These are phyloP conservation scores for Crenuchus spilurus DNA, from an alignment of 2,797 vertebrate genomes.

Conservation along the genomic window DNA sequence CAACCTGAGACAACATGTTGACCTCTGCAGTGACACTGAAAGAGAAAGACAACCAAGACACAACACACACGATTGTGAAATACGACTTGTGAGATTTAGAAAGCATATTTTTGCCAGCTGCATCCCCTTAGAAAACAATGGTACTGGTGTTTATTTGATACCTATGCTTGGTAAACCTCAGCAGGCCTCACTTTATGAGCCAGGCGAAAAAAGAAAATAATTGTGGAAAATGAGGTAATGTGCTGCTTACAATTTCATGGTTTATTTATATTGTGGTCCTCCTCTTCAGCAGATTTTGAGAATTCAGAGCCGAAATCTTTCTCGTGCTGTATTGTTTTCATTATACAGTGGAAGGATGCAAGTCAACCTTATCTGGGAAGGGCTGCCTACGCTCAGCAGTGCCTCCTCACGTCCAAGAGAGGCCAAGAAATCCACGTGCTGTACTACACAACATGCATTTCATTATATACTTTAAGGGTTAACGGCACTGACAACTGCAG, in stretches of 20 bases:
- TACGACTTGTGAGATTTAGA: constrained; percentile 5
- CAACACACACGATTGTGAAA: constrained; percentile 3
- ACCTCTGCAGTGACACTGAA: background rate
- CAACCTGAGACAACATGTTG: background rate
- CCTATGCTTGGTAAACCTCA: constrained; percentile 46
- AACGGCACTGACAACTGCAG: background rate
- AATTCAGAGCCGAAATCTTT: constrained; percentile 34
- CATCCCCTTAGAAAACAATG: constrained; percentile 36
- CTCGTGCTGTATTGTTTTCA: constrained; percentile 34
- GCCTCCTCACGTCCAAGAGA: constrained; percentile 6
- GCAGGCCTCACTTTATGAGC: constrained; percentile 31
- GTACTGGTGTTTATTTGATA: constrained; percentile 49
- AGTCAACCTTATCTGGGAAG: constrained; percentile 15
- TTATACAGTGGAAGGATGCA: constrained; percentile 37
- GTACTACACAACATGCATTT: constrained; percentile 1
- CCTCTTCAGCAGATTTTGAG: constrained; percentile 38
- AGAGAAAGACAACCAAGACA: constrained; percentile 1
- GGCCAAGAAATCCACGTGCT: constrained; percentile 5
- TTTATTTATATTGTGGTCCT: constrained; percentile 46
- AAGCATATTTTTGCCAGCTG: constrained; percentile 21
- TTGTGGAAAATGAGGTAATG: constrained; percentile 42
- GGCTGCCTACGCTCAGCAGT: background rate
- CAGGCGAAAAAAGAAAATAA: constrained; percentile 15
- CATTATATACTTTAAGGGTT: constrained; percentile 8
- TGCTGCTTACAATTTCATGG: constrained; percentile 36